Conservation (phyloP, 2,797 vertebrate species). For the Poeciliopsis gracilis region DNA sequence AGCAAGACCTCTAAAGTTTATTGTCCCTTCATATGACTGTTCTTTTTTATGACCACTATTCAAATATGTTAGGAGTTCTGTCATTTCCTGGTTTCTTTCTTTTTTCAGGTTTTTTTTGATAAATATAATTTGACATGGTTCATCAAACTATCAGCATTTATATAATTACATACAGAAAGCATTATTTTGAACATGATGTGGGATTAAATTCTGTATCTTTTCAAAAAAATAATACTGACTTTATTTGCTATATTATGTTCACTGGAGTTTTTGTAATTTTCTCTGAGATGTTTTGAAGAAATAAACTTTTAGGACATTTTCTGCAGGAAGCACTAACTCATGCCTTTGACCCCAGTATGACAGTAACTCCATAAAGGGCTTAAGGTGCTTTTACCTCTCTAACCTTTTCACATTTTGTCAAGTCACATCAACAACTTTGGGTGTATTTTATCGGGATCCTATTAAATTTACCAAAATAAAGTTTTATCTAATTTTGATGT, state of each 20-base stretch:
- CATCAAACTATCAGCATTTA: background rate
- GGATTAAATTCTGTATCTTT: background rate
- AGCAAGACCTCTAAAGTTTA: constrained; percentile 76
- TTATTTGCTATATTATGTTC: background rate
- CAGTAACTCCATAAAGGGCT: background rate
- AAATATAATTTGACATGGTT: background rate
- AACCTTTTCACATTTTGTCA: background rate
- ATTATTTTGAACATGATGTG: background rate
- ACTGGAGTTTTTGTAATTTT: background rate
- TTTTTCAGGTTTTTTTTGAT: background rate
- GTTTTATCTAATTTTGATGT: background rate
- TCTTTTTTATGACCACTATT: constrained; percentile 59
- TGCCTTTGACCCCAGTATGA: background rate
- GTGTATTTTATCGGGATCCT: background rate
- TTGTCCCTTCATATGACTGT: constrained; percentile 53
- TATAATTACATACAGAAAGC: background rate
- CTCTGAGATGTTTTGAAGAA: background rate
- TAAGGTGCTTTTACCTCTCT: background rate
- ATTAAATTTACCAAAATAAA: background rate
- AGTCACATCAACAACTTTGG: background rate
- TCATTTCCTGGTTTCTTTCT: background rate
- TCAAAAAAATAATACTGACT: background rate
- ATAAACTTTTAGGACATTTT: background rate
- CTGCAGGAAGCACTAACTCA: background rate
- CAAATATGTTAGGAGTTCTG: constrained; percentile 26